Evolutionary conservation across 2,797 vertebrate species (phyloP), one percentile per base, ranked within the genome.

Genomic region (Coregonus ussuriensis): DNA sequence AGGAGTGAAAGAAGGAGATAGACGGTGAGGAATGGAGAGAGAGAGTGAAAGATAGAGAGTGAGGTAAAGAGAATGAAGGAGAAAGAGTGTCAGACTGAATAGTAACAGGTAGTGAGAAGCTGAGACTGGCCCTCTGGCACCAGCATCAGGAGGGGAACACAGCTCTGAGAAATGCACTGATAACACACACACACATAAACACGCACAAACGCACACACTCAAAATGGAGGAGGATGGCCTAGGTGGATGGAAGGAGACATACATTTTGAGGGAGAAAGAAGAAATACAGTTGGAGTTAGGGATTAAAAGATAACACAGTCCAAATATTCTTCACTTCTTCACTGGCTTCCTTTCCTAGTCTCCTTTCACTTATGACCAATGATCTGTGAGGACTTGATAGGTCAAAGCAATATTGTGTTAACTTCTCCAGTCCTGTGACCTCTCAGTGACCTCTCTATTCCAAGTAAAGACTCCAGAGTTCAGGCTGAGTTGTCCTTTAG

Each of bases 131-230:
- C 84, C 83, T 80, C 82, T 85, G 80, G 83, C 83, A 81, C 71
- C 76, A 78, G 76, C 76, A 81, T 81, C 82, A 78, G 72, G 77
- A 80, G 82, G 78, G 84, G 87, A 85, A 81, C 77, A 74, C 79
- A 67, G 74, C 81, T 88, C 79, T 78, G 85, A 87, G 91, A 77
- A 88, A 88, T 82, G 25, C 74, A 65, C 52, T 56, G 83, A 91
- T 87, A 88, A 54, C 74, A 54, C 78, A 51, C 51, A 73, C 51
- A 68, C 69, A 56, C 41, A 47, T 52, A 76, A 15, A 72, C 59
- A 72, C 66, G 9, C 74, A 72, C 70, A 67, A 68, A 66, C 35
- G 15, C 69, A 77, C 31, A 63, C 66, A 65, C 74, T 47, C 15
- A 41, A 70, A 56, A 68, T 67, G 31, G 11, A 67, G 56, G 56